A percentile compares a stretch with the other conserved stretches of the same genome.
Evolutionary conservation across 2,888 invertebrate species (phyloP).

Genomic region (Amiota mariae): DNA sequence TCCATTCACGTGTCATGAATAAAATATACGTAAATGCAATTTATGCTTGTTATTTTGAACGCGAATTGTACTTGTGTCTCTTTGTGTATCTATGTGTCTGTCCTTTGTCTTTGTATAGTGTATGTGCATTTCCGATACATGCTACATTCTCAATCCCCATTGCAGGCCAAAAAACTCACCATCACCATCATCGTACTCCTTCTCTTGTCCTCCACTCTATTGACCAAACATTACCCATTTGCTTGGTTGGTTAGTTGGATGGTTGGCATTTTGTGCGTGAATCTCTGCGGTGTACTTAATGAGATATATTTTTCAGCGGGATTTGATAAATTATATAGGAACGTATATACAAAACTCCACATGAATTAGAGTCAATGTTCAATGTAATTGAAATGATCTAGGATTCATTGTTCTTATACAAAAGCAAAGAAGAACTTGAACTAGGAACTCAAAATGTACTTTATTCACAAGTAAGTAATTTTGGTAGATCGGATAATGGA

Average conservation of each 20-base stretch:
- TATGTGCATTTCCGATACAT: constrained; percentile 3
- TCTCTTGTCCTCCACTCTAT: not conserved
- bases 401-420: no score
- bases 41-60: constrained; percentile 46
- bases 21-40: constrained; percentile 60
- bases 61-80: no score
- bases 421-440: no score
- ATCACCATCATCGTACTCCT: not conserved
- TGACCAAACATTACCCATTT: not conserved
- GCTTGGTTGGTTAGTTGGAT: not conserved
- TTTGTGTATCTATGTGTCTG: no score
- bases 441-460: no score
- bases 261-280: constrained; percentile 18
- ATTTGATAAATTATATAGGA: no score
- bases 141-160: not conserved
- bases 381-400: no score
- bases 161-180: not conserved
- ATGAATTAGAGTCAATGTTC: no score
- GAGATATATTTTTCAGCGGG: constrained; percentile 16
- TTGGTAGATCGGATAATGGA: no score
- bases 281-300: constrained; percentile 32
- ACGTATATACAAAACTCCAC: no score
- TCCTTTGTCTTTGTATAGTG: not conserved
- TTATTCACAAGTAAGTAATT: no score
- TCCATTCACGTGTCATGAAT: constrained; percentile 42